phyloP scores from a whole-genome alignment of 2,797 vertebrate species.

The Pantherophis vulpinus region DNA sequence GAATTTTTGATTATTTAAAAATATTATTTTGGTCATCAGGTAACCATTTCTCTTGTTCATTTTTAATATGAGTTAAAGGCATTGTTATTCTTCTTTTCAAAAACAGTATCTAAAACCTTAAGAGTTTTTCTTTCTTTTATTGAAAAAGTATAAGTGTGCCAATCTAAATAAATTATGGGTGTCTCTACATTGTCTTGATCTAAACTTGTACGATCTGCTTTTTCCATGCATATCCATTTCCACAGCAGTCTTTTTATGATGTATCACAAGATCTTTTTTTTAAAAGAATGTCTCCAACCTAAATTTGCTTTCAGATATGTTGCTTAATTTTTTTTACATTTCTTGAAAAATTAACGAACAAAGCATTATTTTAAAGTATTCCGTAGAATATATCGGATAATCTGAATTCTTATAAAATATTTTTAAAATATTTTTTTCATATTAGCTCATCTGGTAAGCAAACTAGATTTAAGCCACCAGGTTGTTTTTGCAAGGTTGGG shows the following conservation, averaged over 20 bases:
- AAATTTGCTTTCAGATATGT: neutral
- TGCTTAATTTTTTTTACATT: neutral
- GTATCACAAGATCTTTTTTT: neutral
- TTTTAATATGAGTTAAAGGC: neutral
- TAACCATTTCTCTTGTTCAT: neutral
- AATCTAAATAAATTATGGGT: neutral
- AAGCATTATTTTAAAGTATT: neutral
- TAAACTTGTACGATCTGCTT: neutral
- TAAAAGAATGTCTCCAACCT: neutral
- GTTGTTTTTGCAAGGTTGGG: neutral
- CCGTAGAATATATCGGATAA: neutral
- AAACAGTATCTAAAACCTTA: neutral
- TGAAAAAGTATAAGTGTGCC: neutral
- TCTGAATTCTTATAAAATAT: neutral
- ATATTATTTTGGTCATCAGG: neutral
- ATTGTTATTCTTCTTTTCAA: neutral
- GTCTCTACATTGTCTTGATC: neutral
- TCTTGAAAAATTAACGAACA: neutral
- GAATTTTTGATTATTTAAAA: neutral
- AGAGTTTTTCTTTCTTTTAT: neutral
- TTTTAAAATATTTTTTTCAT: neutral
- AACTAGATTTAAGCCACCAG: neutral
- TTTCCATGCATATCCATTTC: neutral
- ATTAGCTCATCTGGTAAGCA: neutral
- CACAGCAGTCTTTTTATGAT: neutral